Percentiles rank a stretch among this genome's conserved stretches.
Conservation (phyloP, 1,140 invertebrate genomes). For the Ceratitis capitata region DNA sequence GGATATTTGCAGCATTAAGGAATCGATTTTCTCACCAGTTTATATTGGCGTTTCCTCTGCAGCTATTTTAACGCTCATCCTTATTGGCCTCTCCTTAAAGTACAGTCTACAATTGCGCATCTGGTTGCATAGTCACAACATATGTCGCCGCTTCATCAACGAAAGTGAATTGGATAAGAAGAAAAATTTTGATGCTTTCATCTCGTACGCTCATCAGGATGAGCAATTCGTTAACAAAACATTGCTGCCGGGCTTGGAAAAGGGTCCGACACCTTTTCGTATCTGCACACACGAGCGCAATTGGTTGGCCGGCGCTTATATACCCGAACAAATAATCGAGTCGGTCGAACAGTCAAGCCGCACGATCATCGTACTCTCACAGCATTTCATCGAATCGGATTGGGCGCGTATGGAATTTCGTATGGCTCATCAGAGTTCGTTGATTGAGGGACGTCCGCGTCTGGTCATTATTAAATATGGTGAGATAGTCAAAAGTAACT, state of each 20-base stretch:
- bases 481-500: slow-evolving; percentile 73
- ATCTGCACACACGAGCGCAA: slow-evolving; percentile 75
- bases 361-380: slow-evolving; percentile 84
- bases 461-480: slow-evolving; percentile 83
- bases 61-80: too few relatives aligned
- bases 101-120: background rate
- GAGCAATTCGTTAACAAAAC: slow-evolving; percentile 76
- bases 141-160: slow-evolving; percentile 69
- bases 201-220: slow-evolving; percentile 71
- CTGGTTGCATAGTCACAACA: background rate
- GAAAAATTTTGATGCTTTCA: slow-evolving; percentile 78
- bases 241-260: slow-evolving; percentile 75
- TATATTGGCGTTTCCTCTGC: too few relatives aligned
- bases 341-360: slow-evolving; percentile 81
- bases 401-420: too few relatives aligned
- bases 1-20: too few relatives aligned
- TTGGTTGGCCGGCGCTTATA: slow-evolving; percentile 80
- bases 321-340: slow-evolving; percentile 79
- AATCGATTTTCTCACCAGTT: too few relatives aligned
- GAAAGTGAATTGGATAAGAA: slow-evolving; percentile 80
- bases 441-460: slow-evolving; percentile 75
- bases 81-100: background rate
- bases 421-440: slow-evolving; percentile 78
- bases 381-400: slow-evolving; percentile 86
- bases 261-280: slow-evolving; percentile 64